Evolutionary conservation across 2,888 invertebrate species (phyloP).

Genomic region (Chrysodeixis includens): DNA sequence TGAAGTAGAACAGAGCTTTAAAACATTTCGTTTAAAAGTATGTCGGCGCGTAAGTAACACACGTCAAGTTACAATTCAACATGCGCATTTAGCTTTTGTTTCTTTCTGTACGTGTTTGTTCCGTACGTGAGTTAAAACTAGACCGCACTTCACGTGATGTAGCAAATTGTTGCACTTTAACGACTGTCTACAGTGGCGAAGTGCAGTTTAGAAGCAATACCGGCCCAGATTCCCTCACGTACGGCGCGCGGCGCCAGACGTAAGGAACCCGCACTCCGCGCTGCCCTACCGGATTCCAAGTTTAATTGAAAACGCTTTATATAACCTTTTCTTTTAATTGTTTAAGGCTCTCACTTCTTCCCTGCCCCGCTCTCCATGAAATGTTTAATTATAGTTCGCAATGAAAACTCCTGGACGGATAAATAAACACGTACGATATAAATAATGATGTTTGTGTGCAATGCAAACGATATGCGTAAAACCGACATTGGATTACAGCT

Average conservation of each 20-base stretch:
- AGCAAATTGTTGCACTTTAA: conserved; percentile 82
- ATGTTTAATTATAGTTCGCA: conserved; percentile 66
- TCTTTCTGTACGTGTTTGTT: conserved; percentile 56
- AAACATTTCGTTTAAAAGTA: conserved; percentile 23
- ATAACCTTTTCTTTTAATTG: conserved; percentile 83
- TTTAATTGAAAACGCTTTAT: conserved; percentile 86
- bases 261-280: conserved; percentile 71
- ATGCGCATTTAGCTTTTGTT: conserved; percentile 48
- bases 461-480: conserved; percentile 69
- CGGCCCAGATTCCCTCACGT: conserved; percentile 77
- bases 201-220: conserved; percentile 73
- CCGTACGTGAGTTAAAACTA: conserved; percentile 63
- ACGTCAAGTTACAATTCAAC: conserved; percentile 32
- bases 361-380: conserved; percentile 58
- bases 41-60: conserved; percentile 29
- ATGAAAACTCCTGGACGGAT: conserved; percentile 59
- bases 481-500: conserved; percentile 76
- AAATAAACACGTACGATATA: conserved; percentile 60
- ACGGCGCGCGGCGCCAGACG: conserved; percentile 62
- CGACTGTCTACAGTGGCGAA: conserved; percentile 67
- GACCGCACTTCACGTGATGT: conserved; percentile 65
- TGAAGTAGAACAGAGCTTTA: conserved; percentile 11
- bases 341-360: conserved; percentile 67
- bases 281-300: conserved; percentile 78
- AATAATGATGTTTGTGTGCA: conserved; percentile 61